A percentile compares a stretch with the other conserved stretches of the same genome.
Conservation (phyloP, 2,888 invertebrate species). For the Carpatolechia fugitivella region DNA sequence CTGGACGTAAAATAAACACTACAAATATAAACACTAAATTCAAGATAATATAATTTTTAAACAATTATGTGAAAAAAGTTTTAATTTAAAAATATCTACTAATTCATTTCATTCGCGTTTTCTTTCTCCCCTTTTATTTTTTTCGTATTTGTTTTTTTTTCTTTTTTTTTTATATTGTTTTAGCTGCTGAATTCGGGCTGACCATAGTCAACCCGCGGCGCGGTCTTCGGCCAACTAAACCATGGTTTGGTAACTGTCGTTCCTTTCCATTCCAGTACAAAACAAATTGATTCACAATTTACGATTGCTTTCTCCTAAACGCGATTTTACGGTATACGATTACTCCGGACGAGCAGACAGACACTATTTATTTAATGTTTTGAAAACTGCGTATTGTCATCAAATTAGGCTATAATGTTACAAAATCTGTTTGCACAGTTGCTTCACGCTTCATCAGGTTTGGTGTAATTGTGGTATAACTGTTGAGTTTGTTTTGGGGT, state of each 20-base stretch:
- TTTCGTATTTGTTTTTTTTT: not conserved
- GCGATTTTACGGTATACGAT: constrained; percentile 25
- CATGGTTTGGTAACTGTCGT: constrained; percentile 19
- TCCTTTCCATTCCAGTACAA: constrained; percentile 44
- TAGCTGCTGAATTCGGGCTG: too few species aligned
- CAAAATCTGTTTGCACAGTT: not conserved
- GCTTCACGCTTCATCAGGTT: not conserved
- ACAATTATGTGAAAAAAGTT: too few species aligned
- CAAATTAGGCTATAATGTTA: not conserved
- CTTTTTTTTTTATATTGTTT: too few species aligned
- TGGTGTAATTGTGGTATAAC: not conserved
- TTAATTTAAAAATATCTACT: too few species aligned
- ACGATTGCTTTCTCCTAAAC: constrained; percentile 54
- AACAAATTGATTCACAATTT: constrained; percentile 43
- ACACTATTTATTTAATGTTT: not conserved
- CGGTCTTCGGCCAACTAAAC: not conserved
- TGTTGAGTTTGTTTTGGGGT: not conserved
- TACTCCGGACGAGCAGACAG: not conserved
- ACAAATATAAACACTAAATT: too few species aligned
- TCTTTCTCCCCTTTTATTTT: too few species aligned
- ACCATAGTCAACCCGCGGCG: constrained; percentile 1
- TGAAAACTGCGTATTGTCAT: not conserved
- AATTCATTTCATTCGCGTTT: too few species aligned
- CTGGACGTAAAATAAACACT: too few species aligned
- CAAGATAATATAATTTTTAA: too few species aligned